Evolutionary conservation across 2,113 vertebrate genomes (phyloP).

Genomic region (Austrofundulus limnaeus): DNA sequence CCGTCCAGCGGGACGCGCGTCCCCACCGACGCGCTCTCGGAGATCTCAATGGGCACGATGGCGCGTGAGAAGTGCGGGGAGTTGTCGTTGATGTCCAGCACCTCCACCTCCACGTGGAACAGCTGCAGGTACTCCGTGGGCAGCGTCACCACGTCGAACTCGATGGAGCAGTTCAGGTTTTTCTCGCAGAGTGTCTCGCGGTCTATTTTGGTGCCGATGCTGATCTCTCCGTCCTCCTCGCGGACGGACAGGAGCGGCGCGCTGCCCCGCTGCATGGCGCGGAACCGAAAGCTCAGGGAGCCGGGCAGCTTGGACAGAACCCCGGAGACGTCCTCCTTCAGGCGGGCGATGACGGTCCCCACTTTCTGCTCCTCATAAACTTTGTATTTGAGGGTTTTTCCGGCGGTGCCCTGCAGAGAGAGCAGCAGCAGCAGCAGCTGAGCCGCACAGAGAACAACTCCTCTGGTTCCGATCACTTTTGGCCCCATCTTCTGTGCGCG

Average conservation of each 20-base stretch:
- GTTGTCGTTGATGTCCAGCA: slow-evolving; percentile 97
- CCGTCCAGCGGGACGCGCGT: slow-evolving; percentile 93
- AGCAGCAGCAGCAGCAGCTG: slow-evolving; percentile 66
- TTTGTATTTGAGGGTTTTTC: slow-evolving; percentile 92
- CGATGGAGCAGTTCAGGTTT: slow-evolving; percentile 94
- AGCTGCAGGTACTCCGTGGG: slow-evolving; percentile 95
- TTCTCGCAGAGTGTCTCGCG: slow-evolving; percentile 94
- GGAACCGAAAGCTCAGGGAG: slow-evolving; percentile 87
- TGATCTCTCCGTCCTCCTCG: slow-evolving; percentile 93
- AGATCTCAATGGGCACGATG: slow-evolving; percentile 93
- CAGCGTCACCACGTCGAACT: slow-evolving; percentile 96
- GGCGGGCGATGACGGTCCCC: slow-evolving; percentile 88
- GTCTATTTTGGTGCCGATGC: slow-evolving; percentile 90
- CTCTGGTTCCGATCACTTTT: slow-evolving; percentile 52
- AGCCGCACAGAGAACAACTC: slow-evolving; percentile 58
- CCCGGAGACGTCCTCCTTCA: slow-evolving; percentile 89
- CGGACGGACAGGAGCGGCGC: slow-evolving; percentile 85
- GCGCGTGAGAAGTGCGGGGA: slow-evolving; percentile 91
- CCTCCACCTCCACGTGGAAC: slow-evolving; percentile 95
- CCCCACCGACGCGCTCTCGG: slow-evolving; percentile 93
- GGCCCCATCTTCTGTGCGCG: slow-evolving; percentile 50
- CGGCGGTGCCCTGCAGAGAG: slow-evolving; percentile 58
- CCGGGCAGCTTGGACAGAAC: slow-evolving; percentile 85
- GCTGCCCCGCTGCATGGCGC: slow-evolving; percentile 90
- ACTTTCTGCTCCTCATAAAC: slow-evolving; percentile 96